Conservation (phyloP, 2,888 invertebrate species). For the Pterostichus niger region DNA sequence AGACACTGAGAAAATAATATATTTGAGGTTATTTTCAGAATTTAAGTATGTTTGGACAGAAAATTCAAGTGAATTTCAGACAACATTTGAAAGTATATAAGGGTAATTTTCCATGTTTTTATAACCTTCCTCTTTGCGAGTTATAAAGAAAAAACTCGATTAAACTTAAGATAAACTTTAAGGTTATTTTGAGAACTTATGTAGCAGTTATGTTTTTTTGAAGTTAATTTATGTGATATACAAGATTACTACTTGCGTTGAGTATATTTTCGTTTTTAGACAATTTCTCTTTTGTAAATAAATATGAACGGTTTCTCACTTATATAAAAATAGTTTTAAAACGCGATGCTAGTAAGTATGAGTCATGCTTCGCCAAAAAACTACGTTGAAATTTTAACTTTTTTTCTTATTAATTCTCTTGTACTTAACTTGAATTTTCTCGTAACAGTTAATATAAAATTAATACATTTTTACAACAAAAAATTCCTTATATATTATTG, state of each 20-base stretch:
- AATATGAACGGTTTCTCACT: slow-evolving; percentile 21
- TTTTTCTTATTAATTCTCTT: no score
- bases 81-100: no score
- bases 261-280: slow-evolving; percentile 48
- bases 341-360: not conserved
- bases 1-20: no score
- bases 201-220: slow-evolving; percentile 43
- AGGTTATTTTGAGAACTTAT: slow-evolving; percentile 31
- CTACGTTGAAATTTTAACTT: not conserved
- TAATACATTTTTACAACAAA: no score
- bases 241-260: slow-evolving; percentile 33
- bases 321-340: slow-evolving; percentile 44
- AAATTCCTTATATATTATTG: no score
- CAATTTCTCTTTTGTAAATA: slow-evolving; percentile 52
- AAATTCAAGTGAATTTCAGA: no score
- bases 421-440: no score
- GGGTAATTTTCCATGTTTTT: not conserved
- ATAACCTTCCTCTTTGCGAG: not conserved
- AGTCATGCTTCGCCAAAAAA: slow-evolving; percentile 10
- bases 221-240: slow-evolving; percentile 47
- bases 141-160: slow-evolving; percentile 3
- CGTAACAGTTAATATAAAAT: no score
- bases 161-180: slow-evolving; percentile 36
- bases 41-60: no score
- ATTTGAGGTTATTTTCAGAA: no score